phyloP scores from a whole-genome alignment of 2,113 vertebrate species.

The Sinocyclocheilus maitianheensis region DNA sequence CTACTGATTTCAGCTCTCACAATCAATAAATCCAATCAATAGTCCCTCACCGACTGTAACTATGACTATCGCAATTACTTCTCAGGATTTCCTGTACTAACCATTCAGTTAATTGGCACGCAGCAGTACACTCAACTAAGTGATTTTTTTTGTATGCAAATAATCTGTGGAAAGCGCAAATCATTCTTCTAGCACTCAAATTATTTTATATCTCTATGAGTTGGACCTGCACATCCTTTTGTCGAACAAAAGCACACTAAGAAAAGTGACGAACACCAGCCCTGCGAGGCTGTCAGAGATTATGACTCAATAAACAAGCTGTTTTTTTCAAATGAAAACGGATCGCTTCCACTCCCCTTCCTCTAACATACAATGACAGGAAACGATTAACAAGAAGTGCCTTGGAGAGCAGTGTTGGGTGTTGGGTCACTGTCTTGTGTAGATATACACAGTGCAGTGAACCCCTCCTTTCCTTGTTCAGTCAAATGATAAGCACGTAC shows the following conservation, averaged over 20 bases:
- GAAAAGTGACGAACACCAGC: slow-evolving; percentile 26
- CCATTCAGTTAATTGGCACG: not conserved
- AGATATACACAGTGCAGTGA: slow-evolving; percentile 39
- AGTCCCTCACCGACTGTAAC: slow-evolving; percentile 52
- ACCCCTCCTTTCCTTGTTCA: slow-evolving; percentile 45
- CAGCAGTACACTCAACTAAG: not conserved
- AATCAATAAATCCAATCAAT: slow-evolving; percentile 58
- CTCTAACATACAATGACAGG: slow-evolving; percentile 77
- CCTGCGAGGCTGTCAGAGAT: slow-evolving; percentile 41
- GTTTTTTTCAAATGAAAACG: slow-evolving; percentile 65
- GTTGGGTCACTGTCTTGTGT: slow-evolving; percentile 15
- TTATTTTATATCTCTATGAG: not conserved
- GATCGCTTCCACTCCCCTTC: slow-evolving; percentile 70
- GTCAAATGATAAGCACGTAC: slow-evolving; percentile 24
- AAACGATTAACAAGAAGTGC: slow-evolving; percentile 75
- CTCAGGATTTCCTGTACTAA: slow-evolving; percentile 5
- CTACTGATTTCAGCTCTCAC: slow-evolving; percentile 57
- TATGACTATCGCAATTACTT: slow-evolving; percentile 15
- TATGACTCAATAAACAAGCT: slow-evolving; percentile 63
- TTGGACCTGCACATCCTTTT: not conserved
- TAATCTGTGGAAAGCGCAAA: not conserved
- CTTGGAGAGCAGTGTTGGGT: slow-evolving; percentile 37
- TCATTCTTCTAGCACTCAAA: not conserved
- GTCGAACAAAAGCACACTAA: not conserved
- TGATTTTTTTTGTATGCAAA: not conserved